Percentiles rank a stretch among this genome's conserved stretches.
Evolutionary conservation across 2,888 invertebrate species (phyloP).

Genomic region (Pristionchus exspectatus): DNA sequence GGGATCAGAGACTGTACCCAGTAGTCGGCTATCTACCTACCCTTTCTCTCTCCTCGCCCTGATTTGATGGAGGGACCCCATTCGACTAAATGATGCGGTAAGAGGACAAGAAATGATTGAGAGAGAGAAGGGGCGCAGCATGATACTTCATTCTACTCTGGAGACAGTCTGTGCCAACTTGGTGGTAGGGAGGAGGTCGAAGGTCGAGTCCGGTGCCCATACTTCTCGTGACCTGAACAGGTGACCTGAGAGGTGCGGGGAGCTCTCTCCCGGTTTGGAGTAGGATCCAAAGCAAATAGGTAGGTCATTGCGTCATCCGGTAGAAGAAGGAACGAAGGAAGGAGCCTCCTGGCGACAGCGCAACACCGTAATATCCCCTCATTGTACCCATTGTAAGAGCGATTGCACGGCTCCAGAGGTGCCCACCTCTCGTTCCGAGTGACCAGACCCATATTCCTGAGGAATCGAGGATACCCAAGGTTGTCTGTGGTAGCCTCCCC

Average conservation of each 20-base stretch:
- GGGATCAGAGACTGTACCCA: constrained; percentile 12
- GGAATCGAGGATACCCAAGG: neutral
- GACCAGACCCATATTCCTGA: neutral
- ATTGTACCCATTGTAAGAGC: constrained; percentile 37
- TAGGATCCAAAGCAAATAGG: constrained; percentile 7
- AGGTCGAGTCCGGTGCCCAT: neutral
- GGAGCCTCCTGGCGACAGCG: constrained; percentile 16
- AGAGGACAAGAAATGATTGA: constrained; percentile 51
- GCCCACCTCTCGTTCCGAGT: neutral
- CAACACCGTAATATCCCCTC: constrained; percentile 3
- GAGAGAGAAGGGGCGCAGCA: neutral
- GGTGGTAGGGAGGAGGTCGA: constrained; percentile 3
- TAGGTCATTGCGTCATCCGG: neutral
- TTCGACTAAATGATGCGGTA: constrained; percentile 49
- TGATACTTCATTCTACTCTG: constrained; percentile 25
- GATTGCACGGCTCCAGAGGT: constrained; percentile 30
- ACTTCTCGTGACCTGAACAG: constrained; percentile 27
- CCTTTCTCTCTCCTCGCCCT: neutral
- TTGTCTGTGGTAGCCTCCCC: constrained; percentile 4
- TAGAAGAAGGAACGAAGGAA: neutral
- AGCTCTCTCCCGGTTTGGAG: neutral
- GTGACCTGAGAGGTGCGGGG: constrained; percentile 35
- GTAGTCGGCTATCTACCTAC: constrained; percentile 6
- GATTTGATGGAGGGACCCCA: constrained; percentile 45
- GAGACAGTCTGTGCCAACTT: constrained; percentile 48